Conservation (phyloP, 1,140 invertebrate genomes). For the Drosophila erecta region DNA sequence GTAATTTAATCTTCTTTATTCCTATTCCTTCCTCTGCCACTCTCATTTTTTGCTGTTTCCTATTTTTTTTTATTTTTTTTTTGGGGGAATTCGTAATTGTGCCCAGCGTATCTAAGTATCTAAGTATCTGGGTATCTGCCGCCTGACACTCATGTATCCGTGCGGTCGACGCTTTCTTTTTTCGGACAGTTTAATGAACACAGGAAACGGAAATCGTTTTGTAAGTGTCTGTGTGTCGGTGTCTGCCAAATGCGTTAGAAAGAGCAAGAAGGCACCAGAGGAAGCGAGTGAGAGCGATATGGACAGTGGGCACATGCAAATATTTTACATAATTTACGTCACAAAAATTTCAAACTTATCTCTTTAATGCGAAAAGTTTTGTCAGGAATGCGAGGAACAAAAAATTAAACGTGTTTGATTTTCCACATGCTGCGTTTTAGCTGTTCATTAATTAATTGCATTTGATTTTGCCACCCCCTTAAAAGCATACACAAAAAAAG, state of each 20-base stretch:
- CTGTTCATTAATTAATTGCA: slow-evolving; percentile 66
- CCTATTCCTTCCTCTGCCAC: neutral
- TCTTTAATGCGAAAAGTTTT: slow-evolving; percentile 40
- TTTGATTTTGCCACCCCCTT: slow-evolving; percentile 42
- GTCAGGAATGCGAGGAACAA: neutral
- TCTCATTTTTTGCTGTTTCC: slow-evolving; percentile 5
- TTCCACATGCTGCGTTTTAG: slow-evolving; percentile 23
- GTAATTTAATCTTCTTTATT: neutral
- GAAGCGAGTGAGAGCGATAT: neutral
- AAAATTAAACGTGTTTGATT: slow-evolving; percentile 19
- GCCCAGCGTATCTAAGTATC: slow-evolving; percentile 36
- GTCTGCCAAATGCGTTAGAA: neutral
- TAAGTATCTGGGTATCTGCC: slow-evolving; percentile 17
- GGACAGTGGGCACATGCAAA: slow-evolving; percentile 6
- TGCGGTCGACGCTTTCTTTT: slow-evolving; percentile 65
- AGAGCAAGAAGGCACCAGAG: neutral
- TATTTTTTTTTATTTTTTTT: neutral
- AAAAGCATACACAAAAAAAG: slow-evolving; percentile 6
- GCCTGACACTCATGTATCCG: slow-evolving; percentile 26
- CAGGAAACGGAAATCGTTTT: slow-evolving; percentile 78
- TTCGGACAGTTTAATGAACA: slow-evolving; percentile 74
- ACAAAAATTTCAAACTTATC: slow-evolving; percentile 15
- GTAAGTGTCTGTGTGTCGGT: slow-evolving; percentile 14
- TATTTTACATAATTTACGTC: slow-evolving; percentile 38
- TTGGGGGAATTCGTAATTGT: slow-evolving; percentile 25